Evolutionary conservation across 2,797 vertebrate genomes (phyloP), one percentile per base, ranked within the genome.

Genomic region (Leucoraja ocellata): DNA sequence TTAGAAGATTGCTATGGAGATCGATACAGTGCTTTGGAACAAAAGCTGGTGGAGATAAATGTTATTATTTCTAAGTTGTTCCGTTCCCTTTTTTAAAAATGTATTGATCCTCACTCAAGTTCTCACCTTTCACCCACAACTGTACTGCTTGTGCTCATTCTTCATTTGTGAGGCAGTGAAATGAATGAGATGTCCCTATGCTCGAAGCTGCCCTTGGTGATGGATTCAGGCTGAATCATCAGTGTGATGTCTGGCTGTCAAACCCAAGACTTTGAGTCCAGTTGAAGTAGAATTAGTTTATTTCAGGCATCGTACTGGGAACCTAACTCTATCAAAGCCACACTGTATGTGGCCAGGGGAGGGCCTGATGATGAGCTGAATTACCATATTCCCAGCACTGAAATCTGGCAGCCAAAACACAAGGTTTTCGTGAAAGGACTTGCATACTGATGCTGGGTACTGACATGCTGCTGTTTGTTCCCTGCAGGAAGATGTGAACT

Each of bases 401-500:
- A 54, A 21, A 83, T 83, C 80, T 46, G 39, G 8, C 46, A 14
- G 0, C 21, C 54, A 61, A 54, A 14, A 28, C 13, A n/a, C 81
- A 61, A 25, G 63, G 13, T n/a, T 13, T 13, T 86, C 13, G 3
- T 36, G 61, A n/a, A 2, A 54, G 46, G 46, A 54, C 46, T 5
- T 54, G 46, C 46, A 54, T 54, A 54, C 46, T 54, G 46, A 91
- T 3, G 68, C 46, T 92, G 9, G 28, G 11, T n/a, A 76, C 71
- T 76, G 71, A 92, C 14, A 14, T 23, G 5, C 36, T 91, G 36
- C 10, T 91, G 32, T 58, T 92, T 76, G 25, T 16, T 92, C 73
- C 23, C 46, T 95, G 25, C 95, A 99, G 99, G 99, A 93, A 98
- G 96, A 32, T 99, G 98, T 95, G 98, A 99, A 94, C 94, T 97